These are phyloP conservation scores for Chaetoderma sp. DNA, from an alignment of 2,888 invertebrate genomes.

Conservation along the genomic window DNA sequence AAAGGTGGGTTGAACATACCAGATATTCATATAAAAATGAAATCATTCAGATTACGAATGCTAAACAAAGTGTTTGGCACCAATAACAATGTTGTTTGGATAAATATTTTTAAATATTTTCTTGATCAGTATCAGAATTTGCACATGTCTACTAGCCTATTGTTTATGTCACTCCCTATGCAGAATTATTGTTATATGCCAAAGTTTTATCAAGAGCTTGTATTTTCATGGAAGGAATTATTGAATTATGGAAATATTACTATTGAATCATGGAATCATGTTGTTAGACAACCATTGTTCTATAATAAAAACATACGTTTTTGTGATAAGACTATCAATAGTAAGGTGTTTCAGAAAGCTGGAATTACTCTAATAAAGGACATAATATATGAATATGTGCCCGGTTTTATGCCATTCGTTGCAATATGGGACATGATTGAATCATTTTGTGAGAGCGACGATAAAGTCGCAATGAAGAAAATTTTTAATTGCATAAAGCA, in stretches of 20 bases:
- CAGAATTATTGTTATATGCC: neutral
- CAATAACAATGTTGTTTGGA: neutral
- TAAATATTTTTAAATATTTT: neutral
- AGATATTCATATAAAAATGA: neutral
- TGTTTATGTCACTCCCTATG: neutral
- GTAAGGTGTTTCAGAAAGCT: neutral
- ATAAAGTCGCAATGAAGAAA: no score
- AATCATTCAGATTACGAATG: neutral
- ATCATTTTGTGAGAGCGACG: no score
- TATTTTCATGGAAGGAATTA: neutral
- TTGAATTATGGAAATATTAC: neutral
- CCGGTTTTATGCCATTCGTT: neutral
- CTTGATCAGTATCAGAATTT: neutral
- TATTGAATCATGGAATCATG: neutral
- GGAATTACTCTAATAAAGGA: neutral
- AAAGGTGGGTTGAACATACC: neutral
- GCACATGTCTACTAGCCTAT: neutral
- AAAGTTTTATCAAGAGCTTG: neutral
- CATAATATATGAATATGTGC: neutral
- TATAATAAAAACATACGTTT: neutral
- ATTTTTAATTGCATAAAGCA: no score
- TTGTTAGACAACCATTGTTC: neutral
- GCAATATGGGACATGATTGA: neutral
- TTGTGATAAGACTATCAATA: neutral
- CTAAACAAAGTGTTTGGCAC: neutral